Evolutionary conservation across 2,113 vertebrate species (phyloP).

Genomic region (Nesogale talazaci): DNA sequence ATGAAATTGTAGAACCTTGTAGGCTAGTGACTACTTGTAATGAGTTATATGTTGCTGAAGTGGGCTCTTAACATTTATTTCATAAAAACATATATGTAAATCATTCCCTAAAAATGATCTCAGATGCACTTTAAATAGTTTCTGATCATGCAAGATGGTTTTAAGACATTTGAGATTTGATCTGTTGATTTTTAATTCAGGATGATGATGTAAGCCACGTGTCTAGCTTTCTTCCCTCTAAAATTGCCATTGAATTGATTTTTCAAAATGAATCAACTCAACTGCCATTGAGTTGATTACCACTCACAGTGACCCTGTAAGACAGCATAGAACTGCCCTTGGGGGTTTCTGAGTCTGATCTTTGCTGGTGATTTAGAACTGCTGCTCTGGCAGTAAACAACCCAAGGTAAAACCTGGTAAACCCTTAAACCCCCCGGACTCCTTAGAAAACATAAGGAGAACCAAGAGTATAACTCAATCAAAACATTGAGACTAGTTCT

Average conservation of each 20-base stretch:
- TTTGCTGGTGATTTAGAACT: too few species aligned
- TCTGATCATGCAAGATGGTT: neutral
- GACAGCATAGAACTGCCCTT: too few species aligned
- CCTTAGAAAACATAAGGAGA: neutral
- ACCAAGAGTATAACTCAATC: neutral
- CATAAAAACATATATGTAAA: neutral
- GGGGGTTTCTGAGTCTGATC: too few species aligned
- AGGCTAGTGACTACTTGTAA: neutral
- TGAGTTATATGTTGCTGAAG: neutral
- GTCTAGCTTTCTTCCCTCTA: neutral
- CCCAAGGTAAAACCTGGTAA: too few species aligned
- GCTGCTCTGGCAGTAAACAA: too few species aligned
- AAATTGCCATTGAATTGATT: neutral
- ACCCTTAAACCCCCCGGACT: too few species aligned
- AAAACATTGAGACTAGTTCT: neutral
- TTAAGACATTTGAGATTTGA: neutral
- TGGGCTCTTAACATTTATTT: neutral
- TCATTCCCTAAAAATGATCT: neutral
- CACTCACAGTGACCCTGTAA: too few species aligned
- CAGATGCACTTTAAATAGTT: neutral
- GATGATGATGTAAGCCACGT: neutral
- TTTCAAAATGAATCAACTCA: too few species aligned
- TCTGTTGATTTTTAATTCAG: neutral
- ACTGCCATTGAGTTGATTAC: too few species aligned
- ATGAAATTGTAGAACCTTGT: neutral